Base-by-base conservation (phyloP, 2,888 invertebrate genomes). In the Deilephila elpenor region DNA sequence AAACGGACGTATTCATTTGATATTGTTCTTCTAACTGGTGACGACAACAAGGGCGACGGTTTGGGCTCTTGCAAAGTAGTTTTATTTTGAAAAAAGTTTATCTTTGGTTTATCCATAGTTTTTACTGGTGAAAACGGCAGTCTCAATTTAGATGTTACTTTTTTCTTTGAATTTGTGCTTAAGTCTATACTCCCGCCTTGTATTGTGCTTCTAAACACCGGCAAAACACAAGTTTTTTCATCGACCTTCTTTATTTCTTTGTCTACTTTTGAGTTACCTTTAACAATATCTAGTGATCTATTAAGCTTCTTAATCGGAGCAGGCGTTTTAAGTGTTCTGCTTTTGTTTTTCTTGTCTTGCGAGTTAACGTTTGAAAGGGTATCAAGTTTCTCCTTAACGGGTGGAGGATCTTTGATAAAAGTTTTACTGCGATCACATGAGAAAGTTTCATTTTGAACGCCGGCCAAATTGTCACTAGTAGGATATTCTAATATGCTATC, bases 1-100 rank as follows among this genome's bases (percentile, higher is more conserved):
- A 94, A 78, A 20, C 94, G 89, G 19, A 95, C 95, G 76, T 95
- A 95, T 82, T 95, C 95, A 78, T 95, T 95, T 2, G 94, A 94
- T 86, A 94, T 94, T n/a, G 94, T 94, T 82, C 94, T 87, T 79
- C 94, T 83, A 8, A 93, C 86, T 6, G 94, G 93, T 44, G 92
- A 92, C 4, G 92, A 89, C 8, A 94, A 76, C 70, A 94, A 82
- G 25, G 89, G 89, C 2, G 94, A 91, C 11, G 91, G 87, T 77
- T 94, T 93, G 8, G 72, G 81, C 56, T 89, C 89, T 77, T 88
- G 88, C 44, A 80, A 73, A 73, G 80, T 87, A 37, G 77, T 82
- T 89, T 92, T 95, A 73, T 82, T 90, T 84, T 92, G 93, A 78
- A 95, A 94, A 79, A 94, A 90, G 83, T 91, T 93, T 19, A 89